Percentiles rank a stretch among this genome's conserved stretches.
These are phyloP conservation scores for sheep (Ovis aries) DNA, from an alignment of 2,113 vertebrate genomes.

Conservation along the genomic window DNA sequence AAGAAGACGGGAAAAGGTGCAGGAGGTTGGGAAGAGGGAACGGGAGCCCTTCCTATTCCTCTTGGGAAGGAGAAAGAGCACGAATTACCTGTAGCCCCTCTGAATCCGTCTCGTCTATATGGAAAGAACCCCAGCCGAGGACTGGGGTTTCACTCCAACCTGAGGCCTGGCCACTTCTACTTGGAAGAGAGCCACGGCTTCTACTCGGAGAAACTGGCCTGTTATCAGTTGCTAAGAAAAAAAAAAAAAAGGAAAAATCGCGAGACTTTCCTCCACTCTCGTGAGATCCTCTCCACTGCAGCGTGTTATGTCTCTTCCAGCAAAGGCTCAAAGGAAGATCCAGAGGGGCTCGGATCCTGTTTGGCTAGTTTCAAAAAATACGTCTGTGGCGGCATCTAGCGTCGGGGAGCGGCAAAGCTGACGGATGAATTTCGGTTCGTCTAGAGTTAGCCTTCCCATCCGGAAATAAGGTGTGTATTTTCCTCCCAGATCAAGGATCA, in stretches of 20 bases:
- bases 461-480: neutral
- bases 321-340: too few species aligned
- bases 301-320: neutral
- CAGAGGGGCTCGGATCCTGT: accelerated
- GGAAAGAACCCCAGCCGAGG: slow-evolving; percentile 53
- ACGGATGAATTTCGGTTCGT: neutral
- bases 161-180: neutral
- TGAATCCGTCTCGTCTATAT: slow-evolving; percentile 63
- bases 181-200: neutral
- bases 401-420: neutral
- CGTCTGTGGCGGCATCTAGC: slow-evolving; percentile 22
- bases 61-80: neutral
- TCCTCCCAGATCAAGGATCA: neutral
- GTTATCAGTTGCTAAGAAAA: neutral
- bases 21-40: neutral
- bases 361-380: slow-evolving; percentile 16
- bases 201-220: accelerated
- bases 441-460: neutral
- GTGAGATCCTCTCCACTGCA: neutral
- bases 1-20: neutral
- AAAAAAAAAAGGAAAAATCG: neutral
- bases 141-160: slow-evolving; percentile 45
- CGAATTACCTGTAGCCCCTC: slow-evolving; percentile 65
- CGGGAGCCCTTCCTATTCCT: neutral
- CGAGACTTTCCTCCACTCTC: slow-evolving; percentile 34